phyloP scores from a whole-genome alignment of 2,113 vertebrate species.

The Pantherophis guttatus region DNA sequence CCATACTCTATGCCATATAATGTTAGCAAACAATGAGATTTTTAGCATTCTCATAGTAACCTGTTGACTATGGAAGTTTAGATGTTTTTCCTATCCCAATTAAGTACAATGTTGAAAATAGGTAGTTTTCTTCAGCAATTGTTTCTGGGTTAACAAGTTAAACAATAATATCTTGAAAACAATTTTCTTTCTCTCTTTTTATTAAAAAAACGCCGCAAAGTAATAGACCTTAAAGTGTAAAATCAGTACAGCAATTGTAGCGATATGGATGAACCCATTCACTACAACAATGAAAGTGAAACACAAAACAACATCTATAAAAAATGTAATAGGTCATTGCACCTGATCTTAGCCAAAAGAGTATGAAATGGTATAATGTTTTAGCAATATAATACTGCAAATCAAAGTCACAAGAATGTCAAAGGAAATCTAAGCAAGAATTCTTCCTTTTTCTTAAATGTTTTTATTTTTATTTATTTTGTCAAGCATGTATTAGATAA shows the following conservation, averaged over 20 bases:
- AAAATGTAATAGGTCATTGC: background rate
- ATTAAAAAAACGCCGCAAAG: background rate
- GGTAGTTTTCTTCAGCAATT: background rate
- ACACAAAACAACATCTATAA: background rate
- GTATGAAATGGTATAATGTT: background rate
- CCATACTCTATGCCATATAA: background rate
- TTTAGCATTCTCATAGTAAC: background rate
- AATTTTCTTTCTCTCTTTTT: background rate
- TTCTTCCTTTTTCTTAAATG: background rate
- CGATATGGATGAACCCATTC: background rate
- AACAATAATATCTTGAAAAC: slow-evolving; percentile 4
- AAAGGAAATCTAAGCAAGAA: slow-evolving; percentile 2
- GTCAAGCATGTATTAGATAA: too few species aligned
- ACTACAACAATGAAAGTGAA: slow-evolving; percentile 16
- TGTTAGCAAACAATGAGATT: background rate
- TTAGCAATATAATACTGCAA: background rate
- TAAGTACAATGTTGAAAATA: slow-evolving; percentile 5
- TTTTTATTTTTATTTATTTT: too few species aligned
- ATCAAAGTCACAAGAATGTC: background rate
- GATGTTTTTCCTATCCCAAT: slow-evolving; percentile 14
- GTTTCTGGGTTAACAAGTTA: background rate
- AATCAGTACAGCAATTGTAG: background rate
- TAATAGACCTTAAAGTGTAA: background rate
- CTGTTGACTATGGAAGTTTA: background rate
- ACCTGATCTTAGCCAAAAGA: background rate